phyloP scores from a whole-genome alignment of 2,888 invertebrate genomes.

The Syrphus vitripennis region DNA sequence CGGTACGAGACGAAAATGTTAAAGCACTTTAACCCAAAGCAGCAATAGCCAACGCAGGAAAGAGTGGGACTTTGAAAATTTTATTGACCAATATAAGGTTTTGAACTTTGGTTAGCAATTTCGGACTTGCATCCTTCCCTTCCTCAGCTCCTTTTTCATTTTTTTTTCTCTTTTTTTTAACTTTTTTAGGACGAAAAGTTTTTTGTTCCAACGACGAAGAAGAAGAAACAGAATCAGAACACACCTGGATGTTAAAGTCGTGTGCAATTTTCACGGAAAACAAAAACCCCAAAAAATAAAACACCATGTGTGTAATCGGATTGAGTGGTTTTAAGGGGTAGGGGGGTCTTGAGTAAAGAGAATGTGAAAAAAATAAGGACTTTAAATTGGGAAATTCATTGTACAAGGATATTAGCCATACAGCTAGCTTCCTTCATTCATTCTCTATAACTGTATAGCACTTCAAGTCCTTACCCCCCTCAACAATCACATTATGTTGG shows the following conservation, averaged over 20 bases:
- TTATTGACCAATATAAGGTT: constrained; percentile 71
- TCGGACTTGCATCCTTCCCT: constrained; percentile 17
- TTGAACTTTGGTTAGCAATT: constrained; percentile 70
- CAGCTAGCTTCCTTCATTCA: constrained; percentile 2
- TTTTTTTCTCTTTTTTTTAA: neutral
- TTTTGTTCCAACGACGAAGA: neutral
- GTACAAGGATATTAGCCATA: constrained; percentile 40
- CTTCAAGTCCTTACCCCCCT: neutral
- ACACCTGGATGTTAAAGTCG: constrained; percentile 46
- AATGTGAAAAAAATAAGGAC: neutral
- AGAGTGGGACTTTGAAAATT: constrained; percentile 64
- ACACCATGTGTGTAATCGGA: constrained; percentile 27
- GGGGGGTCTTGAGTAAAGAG: constrained; percentile 15
- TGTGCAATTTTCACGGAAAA: constrained; percentile 31
- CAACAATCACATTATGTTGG: constrained; percentile 51
- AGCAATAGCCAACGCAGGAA: constrained; percentile 25
- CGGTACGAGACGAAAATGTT: constrained; percentile 17
- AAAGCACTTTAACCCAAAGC: constrained; percentile 59
- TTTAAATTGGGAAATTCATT: constrained; percentile 45
- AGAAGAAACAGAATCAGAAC: constrained; percentile 31
- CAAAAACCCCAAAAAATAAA: neutral
- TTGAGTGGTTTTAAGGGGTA: constrained; percentile 24
- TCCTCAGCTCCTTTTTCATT: neutral
- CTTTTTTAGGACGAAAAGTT: constrained; percentile 5
- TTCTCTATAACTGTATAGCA: too few species aligned